These are phyloP conservation scores for Gonocerus acuteangulatus DNA, from an alignment of 2,888 invertebrate genomes.

Conservation along the genomic window DNA sequence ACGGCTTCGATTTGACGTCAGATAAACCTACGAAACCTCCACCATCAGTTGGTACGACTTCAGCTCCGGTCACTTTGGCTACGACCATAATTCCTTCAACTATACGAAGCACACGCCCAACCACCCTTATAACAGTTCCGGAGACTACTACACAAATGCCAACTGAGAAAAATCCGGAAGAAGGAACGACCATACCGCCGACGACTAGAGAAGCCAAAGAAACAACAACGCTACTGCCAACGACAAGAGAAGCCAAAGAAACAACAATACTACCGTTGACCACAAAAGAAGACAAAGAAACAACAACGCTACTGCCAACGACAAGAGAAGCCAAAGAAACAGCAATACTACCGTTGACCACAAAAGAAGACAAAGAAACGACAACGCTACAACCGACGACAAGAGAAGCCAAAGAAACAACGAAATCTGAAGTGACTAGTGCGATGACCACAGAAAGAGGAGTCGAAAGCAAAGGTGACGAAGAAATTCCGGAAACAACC, in stretches of 20 bases:
- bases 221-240: slow-evolving; percentile 26
- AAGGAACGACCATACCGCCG: slow-evolving; percentile 32
- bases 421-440: slow-evolving; percentile 2
- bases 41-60: slow-evolving; percentile 1
- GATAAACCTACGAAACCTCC: slow-evolving; percentile 8
- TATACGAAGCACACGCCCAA: slow-evolving; percentile 34
- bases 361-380: neutral
- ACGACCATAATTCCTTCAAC: slow-evolving; percentile 23
- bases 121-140: slow-evolving; percentile 14
- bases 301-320: slow-evolving; percentile 27
- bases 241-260: slow-evolving; percentile 29
- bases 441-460: slow-evolving; percentile 25
- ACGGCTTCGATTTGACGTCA: slow-evolving; percentile 62
- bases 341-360: neutral
- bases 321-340: slow-evolving; percentile 27
- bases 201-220: slow-evolving; percentile 27
- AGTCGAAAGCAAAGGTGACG: too few relatives aligned
- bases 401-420: slow-evolving; percentile 23
- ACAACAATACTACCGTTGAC: neutral
- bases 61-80: slow-evolving; percentile 16
- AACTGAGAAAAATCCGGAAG: slow-evolving; percentile 25
- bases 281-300: neutral
- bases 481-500: slow-evolving; percentile 25
- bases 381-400: slow-evolving; percentile 30
- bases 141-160: slow-evolving; percentile 12